Evolutionary conservation across 2,797 vertebrate species (phyloP).

Genomic region (Catostomus latipinnis): DNA sequence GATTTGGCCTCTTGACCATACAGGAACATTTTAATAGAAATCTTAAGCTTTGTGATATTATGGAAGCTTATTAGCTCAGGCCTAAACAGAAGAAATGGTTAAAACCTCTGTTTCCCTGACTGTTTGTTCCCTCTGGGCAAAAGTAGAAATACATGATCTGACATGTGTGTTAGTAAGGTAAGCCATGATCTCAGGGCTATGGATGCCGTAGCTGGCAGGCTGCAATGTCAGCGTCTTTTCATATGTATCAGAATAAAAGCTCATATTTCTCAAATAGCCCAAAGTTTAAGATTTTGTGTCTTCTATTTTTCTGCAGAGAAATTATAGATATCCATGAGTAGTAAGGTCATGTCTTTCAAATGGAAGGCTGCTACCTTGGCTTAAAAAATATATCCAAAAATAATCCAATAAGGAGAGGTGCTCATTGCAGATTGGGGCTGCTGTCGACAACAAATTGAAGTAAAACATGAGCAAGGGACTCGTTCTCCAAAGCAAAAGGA

Average conservation of each 20-base stretch:
- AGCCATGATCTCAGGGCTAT: slow-evolving; percentile 27
- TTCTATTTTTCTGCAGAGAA: background rate
- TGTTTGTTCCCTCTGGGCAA: slow-evolving; percentile 34
- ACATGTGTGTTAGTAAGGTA: slow-evolving; percentile 7
- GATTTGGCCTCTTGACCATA: background rate
- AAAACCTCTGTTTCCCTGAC: slow-evolving; percentile 19
- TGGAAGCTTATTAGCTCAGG: background rate
- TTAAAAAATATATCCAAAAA: too few species aligned
- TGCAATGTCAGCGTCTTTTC: background rate
- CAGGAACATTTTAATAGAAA: background rate
- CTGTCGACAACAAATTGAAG: too few species aligned
- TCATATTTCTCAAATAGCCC: background rate
- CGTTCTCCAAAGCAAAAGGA: too few species aligned
- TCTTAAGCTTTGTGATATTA: background rate
- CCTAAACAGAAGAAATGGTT: background rate
- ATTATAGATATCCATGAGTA: background rate
- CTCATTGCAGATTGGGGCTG: too few species aligned
- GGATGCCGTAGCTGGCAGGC: slow-evolving; percentile 17
- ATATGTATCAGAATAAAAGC: background rate
- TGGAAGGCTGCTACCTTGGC: too few species aligned
- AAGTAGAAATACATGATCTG: slow-evolving; percentile 22
- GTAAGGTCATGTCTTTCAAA: background rate
- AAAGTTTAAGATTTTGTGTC: background rate
- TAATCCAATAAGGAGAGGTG: too few species aligned
- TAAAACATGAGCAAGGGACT: too few species aligned